These are phyloP conservation scores for Popillia japonica DNA, from an alignment of 1,140 invertebrate genomes.

Conservation along the genomic window DNA sequence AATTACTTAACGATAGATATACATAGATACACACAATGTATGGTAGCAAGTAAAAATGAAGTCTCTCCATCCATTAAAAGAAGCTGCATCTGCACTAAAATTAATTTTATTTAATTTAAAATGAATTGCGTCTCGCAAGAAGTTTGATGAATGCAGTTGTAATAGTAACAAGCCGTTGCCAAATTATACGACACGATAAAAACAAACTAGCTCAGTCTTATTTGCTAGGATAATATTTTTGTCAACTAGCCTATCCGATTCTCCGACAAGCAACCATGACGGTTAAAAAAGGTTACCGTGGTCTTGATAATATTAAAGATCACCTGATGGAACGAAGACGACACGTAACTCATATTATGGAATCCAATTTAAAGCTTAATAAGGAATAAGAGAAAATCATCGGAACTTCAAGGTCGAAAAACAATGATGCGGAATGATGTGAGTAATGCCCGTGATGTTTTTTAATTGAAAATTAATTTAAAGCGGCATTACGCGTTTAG, in stretches of 20 bases:
- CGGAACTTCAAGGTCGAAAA: neutral
- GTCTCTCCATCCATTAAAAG: too few relatives aligned
- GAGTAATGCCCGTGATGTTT: neutral
- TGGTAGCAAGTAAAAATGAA: too few relatives aligned
- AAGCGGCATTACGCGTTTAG: neutral
- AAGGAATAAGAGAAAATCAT: neutral
- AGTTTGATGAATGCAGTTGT: too few relatives aligned
- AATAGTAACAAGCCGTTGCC: too few relatives aligned
- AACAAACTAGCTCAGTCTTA: too few relatives aligned
- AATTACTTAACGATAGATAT: neutral
- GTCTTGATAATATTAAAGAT: neutral
- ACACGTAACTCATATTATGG: neutral
- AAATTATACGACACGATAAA: too few relatives aligned
- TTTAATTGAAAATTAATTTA: neutral
- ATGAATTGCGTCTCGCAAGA: too few relatives aligned
- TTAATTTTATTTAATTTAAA: too few relatives aligned
- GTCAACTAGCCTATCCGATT: too few relatives aligned
- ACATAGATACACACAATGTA: too few relatives aligned
- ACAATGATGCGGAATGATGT: slow-evolving; percentile 1
- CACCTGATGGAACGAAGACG: neutral
- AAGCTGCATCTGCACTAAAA: too few relatives aligned
- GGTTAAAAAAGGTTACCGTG: neutral
- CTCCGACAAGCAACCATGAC: neutral
- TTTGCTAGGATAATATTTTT: too few relatives aligned
- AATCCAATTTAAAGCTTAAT: neutral